Evolutionary conservation across 2,797 vertebrate species (phyloP).

Genomic region (Thamnophis elegans): DNA sequence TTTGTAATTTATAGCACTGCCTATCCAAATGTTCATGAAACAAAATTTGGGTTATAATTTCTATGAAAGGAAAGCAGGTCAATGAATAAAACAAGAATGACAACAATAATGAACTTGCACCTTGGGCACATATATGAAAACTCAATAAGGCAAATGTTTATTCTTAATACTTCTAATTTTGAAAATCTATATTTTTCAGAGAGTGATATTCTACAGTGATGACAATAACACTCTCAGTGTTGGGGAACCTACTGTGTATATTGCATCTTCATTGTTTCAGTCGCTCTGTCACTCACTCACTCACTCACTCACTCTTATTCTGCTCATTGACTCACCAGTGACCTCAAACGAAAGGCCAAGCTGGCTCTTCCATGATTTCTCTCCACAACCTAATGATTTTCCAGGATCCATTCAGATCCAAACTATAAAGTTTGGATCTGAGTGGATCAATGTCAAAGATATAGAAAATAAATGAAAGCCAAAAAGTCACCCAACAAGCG

Average conservation of each 20-base stretch:
- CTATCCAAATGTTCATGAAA: background rate
- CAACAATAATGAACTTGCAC: background rate
- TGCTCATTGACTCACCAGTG: conserved; percentile 20
- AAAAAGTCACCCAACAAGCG: conserved; percentile 60
- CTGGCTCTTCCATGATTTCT: conserved; percentile 32
- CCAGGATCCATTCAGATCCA: conserved; percentile 40
- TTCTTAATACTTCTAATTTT: background rate
- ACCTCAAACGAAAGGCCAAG: background rate
- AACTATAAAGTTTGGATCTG: conserved; percentile 48
- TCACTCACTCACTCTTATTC: background rate
- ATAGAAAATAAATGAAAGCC: conserved; percentile 56
- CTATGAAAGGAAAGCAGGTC: background rate
- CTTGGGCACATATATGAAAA: background rate
- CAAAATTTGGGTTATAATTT: background rate
- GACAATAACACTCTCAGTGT: background rate
- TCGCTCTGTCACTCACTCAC: background rate
- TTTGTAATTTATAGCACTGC: background rate
- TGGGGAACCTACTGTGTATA: background rate
- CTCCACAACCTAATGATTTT: conserved; percentile 46
- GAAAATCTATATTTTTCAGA: conserved; percentile 30
- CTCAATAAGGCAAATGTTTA: background rate
- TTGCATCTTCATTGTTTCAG: background rate
- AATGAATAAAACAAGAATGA: background rate
- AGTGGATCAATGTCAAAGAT: conserved; percentile 57
- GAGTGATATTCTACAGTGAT: conserved; percentile 28